phyloP scores from a whole-genome alignment of 2,113 vertebrate genomes.

The Apteryx mantelli region DNA sequence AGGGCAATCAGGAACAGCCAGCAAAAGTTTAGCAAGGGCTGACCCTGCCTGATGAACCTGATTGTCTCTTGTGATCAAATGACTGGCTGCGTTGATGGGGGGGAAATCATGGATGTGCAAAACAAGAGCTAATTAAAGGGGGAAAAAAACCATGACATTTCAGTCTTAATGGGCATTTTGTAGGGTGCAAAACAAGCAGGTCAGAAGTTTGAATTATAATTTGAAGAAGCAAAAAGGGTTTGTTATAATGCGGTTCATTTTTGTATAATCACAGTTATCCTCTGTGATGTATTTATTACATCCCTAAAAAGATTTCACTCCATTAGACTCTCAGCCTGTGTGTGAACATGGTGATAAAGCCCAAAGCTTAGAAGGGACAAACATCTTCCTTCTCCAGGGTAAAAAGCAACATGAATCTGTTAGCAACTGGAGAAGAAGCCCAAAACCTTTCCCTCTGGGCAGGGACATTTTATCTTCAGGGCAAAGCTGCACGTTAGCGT shows the following conservation, averaged over 20 bases:
- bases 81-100: accelerated
- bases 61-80: neutral
- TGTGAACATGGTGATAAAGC: neutral
- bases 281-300: neutral
- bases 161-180: neutral
- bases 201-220: neutral
- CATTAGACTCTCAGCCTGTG: neutral
- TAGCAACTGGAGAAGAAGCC: neutral
- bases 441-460: neutral
- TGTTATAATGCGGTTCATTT: neutral
- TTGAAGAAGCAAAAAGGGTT: neutral
- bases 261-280: neutral
- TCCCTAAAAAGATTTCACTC: neutral
- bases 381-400: neutral
- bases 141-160: neutral
- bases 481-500: accelerated
- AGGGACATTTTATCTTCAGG: neutral
- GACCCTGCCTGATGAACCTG: too few species aligned
- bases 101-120: neutral
- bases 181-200: neutral
- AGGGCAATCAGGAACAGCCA: too few species aligned
- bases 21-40: too few species aligned
- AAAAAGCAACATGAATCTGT: neutral
- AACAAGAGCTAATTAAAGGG: neutral
- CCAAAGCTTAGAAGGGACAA: neutral